These are phyloP conservation scores for Eurosta solidaginis DNA, from an alignment of 1,140 invertebrate species.

Conservation along the genomic window DNA sequence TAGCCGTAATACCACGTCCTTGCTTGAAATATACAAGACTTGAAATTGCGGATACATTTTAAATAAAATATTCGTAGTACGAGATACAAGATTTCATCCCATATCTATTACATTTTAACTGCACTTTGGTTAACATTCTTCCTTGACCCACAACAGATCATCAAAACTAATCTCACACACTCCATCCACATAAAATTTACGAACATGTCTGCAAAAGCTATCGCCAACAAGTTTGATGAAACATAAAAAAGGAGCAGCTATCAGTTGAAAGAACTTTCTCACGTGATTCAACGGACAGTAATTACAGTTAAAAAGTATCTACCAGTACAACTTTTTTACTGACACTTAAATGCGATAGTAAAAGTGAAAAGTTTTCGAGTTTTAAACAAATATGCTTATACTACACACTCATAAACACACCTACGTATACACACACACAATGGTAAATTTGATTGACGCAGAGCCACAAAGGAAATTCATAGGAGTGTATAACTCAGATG, in stretches of 20 bases:
- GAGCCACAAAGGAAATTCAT: not conserved
- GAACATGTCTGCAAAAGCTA: not conserved
- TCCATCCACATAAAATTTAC: not conserved
- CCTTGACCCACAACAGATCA: not conserved
- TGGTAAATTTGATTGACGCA: not conserved
- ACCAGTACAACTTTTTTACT: not conserved
- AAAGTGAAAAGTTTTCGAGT: conserved; percentile 8
- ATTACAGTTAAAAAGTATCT: not conserved
- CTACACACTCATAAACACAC: no score
- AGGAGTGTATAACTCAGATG: not conserved
- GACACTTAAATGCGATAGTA: conserved; percentile 1
- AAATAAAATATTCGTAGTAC: no score
- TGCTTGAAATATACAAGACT: no score
- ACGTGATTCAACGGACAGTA: not conserved
- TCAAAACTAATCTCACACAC: not conserved
- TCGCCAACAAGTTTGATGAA: not conserved
- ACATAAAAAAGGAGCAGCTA: not conserved
- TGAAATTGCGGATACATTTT: no score
- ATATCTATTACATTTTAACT: no score
- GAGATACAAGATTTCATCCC: no score
- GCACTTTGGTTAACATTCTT: no score
- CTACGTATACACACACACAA: no score
- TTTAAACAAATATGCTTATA: no score
- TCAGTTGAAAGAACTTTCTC: not conserved
- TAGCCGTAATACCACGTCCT: no score